Percentiles rank a stretch among this genome's conserved stretches.
phyloP scores from a whole-genome alignment of 1,140 invertebrate species.

The Brachionus sp. region DNA sequence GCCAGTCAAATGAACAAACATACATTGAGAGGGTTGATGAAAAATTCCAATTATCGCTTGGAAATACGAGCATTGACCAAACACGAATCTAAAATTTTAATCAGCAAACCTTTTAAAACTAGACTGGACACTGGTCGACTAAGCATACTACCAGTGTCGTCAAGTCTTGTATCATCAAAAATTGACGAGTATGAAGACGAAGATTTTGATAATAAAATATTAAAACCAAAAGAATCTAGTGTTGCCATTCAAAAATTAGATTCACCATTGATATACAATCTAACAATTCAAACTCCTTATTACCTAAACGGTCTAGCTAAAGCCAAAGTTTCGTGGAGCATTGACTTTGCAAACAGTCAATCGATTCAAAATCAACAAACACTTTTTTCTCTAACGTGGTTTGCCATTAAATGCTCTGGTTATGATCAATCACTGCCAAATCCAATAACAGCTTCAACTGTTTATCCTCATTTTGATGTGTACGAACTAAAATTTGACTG shows the following conservation, averaged over 20 bases:
- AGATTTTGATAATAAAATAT: not conserved
- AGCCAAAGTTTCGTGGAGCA: not conserved
- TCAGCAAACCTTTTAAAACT: not conserved
- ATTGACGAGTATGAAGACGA: not conserved
- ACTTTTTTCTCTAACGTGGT: not conserved
- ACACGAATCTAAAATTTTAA: not conserved
- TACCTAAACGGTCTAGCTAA: constrained; percentile 1
- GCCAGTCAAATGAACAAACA: not conserved
- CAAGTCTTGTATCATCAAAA: not conserved
- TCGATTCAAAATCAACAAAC: not conserved
- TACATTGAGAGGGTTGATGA: not conserved
- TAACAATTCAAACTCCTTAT: not conserved
- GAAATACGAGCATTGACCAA: not conserved
- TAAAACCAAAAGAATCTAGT: not conserved
- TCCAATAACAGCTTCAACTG: constrained; percentile 3
- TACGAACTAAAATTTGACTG: constrained; percentile 36
- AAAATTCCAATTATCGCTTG: constrained; percentile 16
- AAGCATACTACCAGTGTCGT: not conserved
- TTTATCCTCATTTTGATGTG: not conserved
- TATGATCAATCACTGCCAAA: not conserved
- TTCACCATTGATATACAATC: not conserved
- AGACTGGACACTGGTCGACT: not conserved
- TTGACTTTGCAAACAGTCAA: not conserved
- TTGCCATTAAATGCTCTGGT: constrained; percentile 25
- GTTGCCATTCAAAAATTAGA: not conserved